Conservation (phyloP, 2,797 vertebrate species). For the Fistularia tabacaria region DNA sequence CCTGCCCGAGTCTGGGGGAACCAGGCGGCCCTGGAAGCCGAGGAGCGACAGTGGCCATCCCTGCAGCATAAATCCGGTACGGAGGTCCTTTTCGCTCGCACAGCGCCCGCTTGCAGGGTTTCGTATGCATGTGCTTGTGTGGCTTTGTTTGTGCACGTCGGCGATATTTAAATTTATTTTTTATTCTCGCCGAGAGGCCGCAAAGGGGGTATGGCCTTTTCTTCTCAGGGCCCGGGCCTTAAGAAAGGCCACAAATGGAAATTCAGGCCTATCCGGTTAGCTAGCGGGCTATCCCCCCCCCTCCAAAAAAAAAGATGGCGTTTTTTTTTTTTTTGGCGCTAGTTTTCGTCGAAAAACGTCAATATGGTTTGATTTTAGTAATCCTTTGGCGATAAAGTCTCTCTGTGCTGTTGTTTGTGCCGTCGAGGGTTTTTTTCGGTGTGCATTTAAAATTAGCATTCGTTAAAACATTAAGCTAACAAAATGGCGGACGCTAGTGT, state of each 20-base stretch:
- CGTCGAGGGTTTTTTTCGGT: not conserved
- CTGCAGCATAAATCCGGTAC: slow-evolving; percentile 72
- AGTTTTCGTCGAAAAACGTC: not conserved
- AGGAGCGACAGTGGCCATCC: slow-evolving; percentile 75
- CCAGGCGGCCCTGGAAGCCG: slow-evolving; percentile 75
- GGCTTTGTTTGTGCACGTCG: slow-evolving; percentile 52
- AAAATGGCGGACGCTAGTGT: slow-evolving; percentile 71
- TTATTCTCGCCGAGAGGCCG: slow-evolving; percentile 60
- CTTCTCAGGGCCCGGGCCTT: slow-evolving; percentile 63
- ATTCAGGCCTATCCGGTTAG: slow-evolving; percentile 49
- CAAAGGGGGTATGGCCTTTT: slow-evolving; percentile 66
- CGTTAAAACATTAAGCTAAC: slow-evolving; percentile 53
- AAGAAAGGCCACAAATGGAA: slow-evolving; percentile 56
- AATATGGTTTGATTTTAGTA: not conserved
- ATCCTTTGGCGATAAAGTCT: accelerated
- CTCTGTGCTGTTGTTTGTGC: accelerated
- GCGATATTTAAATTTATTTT: slow-evolving; percentile 42
- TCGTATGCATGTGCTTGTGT: slow-evolving; percentile 19
- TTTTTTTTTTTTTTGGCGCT: not conserved
- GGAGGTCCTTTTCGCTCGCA: slow-evolving; percentile 33
- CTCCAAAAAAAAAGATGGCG: not conserved
- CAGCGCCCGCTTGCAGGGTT: slow-evolving; percentile 13
- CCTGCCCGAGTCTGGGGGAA: slow-evolving; percentile 80
- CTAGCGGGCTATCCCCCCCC: slow-evolving; percentile 15
- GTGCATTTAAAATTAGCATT: slow-evolving; percentile 38